Conservation (phyloP, 2,113 vertebrate species). For the Chiloscyllium plagiosum region DNA sequence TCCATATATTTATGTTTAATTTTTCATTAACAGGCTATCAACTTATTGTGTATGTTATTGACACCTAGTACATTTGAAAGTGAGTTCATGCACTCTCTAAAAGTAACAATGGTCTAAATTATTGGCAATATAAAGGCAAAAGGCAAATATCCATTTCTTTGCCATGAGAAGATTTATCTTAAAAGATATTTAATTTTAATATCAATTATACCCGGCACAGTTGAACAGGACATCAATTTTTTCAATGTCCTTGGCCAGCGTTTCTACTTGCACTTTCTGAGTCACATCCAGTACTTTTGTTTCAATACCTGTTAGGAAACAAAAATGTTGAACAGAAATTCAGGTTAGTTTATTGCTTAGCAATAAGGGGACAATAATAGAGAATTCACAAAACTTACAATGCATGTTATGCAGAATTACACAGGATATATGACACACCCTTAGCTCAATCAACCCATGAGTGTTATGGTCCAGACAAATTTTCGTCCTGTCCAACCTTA, state of each 20-base stretch:
- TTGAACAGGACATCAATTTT: constrained; percentile 85
- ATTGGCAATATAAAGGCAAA: neutral
- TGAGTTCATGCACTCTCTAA: neutral
- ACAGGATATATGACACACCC: neutral
- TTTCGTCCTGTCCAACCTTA: neutral
- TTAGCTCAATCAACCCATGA: neutral
- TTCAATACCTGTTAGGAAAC: constrained; percentile 66
- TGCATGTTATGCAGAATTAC: neutral
- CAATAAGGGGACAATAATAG: neutral
- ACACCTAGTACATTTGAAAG: neutral
- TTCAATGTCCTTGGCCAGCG: constrained; percentile 73
- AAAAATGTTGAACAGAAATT: constrained; percentile 2
- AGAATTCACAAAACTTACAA: neutral
- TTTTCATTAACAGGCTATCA: neutral
- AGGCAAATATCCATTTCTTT: neutral
- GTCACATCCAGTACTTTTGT: constrained; percentile 80
- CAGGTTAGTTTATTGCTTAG: neutral
- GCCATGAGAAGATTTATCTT: neutral
- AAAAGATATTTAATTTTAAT: neutral
- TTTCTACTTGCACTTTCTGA: constrained; percentile 82
- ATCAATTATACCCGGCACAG: constrained; percentile 72
- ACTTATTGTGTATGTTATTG: neutral
- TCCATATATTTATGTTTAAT: neutral
- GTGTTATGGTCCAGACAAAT: neutral
- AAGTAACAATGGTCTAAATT: neutral